These are phyloP conservation scores for Loripinus fragilis DNA, from an alignment of 2,888 invertebrate species.

Conservation along the genomic window DNA sequence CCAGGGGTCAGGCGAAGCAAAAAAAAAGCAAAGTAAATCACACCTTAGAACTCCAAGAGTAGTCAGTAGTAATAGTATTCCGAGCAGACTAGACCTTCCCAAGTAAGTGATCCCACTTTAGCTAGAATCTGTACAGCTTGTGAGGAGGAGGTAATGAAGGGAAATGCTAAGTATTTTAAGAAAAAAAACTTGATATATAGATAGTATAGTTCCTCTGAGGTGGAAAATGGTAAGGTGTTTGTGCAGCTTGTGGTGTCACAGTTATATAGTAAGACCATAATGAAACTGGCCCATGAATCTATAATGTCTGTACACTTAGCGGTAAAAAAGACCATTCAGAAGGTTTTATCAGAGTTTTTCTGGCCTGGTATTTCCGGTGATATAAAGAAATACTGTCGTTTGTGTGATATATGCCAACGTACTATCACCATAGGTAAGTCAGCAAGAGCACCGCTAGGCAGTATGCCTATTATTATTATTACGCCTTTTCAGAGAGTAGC, in stretches of 20 bases:
- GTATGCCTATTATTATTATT: slow-evolving; percentile 51
- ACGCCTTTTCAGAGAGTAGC: slow-evolving; percentile 53
- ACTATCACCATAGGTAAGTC: slow-evolving; percentile 45
- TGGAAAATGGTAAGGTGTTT: slow-evolving; percentile 12
- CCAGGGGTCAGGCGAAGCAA: too few relatives aligned
- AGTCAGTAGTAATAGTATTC: too few relatives aligned
- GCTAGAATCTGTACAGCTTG: background rate
- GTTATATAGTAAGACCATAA: slow-evolving; percentile 27
- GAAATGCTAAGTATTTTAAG: slow-evolving; percentile 6
- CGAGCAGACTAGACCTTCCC: too few relatives aligned
- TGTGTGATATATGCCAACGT: slow-evolving; percentile 34
- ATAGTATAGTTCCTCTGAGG: slow-evolving; percentile 10
- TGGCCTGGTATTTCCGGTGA: slow-evolving; percentile 29
- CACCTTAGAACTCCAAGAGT: too few relatives aligned
- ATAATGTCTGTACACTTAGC: slow-evolving; percentile 31
- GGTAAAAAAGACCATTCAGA: background rate
- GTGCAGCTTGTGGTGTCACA: slow-evolving; percentile 44
- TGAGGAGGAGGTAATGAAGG: background rate
- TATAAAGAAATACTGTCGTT: background rate
- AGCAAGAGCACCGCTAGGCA: slow-evolving; percentile 39
- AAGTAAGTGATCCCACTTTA: slow-evolving; percentile 7
- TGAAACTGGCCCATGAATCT: slow-evolving; percentile 54
- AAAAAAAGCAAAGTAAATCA: too few relatives aligned
- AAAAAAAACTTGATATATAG: slow-evolving; percentile 29
- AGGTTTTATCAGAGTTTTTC: slow-evolving; percentile 40